Evolutionary conservation across 2,113 vertebrate species (phyloP).

Genomic region (Orientallactaga bullata): DNA sequence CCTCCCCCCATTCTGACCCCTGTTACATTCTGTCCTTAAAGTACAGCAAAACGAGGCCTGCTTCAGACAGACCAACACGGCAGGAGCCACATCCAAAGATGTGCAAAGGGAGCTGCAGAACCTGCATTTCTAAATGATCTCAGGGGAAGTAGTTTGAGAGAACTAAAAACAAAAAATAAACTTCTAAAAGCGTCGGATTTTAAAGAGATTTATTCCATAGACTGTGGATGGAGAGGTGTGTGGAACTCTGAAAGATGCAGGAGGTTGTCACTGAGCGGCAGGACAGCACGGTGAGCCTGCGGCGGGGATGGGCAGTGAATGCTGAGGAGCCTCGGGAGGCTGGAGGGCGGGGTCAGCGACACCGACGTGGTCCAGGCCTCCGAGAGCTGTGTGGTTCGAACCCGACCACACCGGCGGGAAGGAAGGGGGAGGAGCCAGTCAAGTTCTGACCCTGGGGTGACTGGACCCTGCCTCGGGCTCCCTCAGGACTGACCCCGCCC

Average conservation of each 20-base stretch:
- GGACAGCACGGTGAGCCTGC: neutral
- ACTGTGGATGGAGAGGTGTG: neutral
- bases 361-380: neutral
- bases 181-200: no score
- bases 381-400: neutral
- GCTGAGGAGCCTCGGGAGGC: no score
- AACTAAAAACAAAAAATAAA: no score
- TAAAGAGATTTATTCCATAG: neutral
- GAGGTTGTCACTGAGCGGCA: neutral
- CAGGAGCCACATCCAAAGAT: neutral
- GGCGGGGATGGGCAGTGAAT: neutral
- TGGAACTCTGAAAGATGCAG: neutral
- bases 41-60: neutral
- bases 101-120: neutral
- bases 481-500: neutral
- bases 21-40: neutral
- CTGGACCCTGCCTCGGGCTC: neutral
- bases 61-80: neutral
- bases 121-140: neutral
- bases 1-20: neutral
- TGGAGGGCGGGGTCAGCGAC: neutral
- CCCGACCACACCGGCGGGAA: rapidly evolving
- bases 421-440: neutral
- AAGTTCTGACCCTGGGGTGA: no score
- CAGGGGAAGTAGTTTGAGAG: neutral